Evolutionary conservation across 1,140 invertebrate genomes (phyloP).

Genomic region (Amyelois transitella): DNA sequence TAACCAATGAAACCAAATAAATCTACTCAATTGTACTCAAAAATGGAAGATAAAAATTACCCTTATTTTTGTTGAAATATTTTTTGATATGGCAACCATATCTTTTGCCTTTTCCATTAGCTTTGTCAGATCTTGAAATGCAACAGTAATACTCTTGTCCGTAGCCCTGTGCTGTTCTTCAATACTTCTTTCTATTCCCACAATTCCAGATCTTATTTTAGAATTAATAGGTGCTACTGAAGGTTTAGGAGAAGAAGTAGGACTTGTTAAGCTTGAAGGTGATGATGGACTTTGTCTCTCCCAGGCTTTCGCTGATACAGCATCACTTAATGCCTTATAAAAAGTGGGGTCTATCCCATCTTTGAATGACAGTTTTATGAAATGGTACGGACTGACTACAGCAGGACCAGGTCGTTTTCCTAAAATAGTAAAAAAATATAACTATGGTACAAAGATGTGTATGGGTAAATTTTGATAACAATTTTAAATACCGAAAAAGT

Average conservation of each 20-base stretch:
- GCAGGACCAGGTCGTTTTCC: conserved; percentile 85
- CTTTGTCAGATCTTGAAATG: conserved; percentile 96
- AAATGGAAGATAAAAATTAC: conserved; percentile 63
- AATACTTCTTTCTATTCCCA: conserved; percentile 95
- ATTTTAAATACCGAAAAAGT: no score
- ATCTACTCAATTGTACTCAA: no score
- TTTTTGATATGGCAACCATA: conserved; percentile 95
- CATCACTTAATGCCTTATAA: conserved; percentile 77
- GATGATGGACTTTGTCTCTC: conserved; percentile 59
- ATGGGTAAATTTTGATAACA: no score
- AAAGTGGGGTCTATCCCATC: conserved; percentile 86
- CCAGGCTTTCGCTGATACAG: conserved; percentile 79
- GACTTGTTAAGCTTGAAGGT: conserved; percentile 25
- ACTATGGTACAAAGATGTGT: no score
- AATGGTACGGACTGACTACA: conserved; percentile 81
- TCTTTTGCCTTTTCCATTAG: conserved; percentile 98
- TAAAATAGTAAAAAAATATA: conserved; percentile 42
- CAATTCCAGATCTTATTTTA: conserved; percentile 90
- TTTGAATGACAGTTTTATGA: conserved; percentile 92
- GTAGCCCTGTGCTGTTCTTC: conserved; percentile 92
- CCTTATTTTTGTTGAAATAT: conserved; percentile 94
- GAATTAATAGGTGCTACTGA: conserved; percentile 66
- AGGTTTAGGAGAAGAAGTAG: conserved; percentile 33
- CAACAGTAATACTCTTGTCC: conserved; percentile 91
- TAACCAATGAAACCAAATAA: no score